phyloP scores from a whole-genome alignment of 37 sponge, comb jelly and placozoan species.

The Oopsacas minuta region DNA sequence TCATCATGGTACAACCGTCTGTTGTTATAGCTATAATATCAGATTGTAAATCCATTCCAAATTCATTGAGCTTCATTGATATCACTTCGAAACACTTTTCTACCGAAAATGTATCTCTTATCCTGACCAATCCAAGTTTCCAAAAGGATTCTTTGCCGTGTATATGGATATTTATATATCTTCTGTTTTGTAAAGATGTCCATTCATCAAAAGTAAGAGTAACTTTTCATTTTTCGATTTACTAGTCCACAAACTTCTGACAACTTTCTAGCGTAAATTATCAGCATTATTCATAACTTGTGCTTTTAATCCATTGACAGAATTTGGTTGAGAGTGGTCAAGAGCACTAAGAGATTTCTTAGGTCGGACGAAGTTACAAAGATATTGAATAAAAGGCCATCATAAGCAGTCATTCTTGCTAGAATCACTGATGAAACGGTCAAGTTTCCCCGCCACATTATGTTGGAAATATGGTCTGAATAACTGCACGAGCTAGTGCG shows the following conservation, averaged over 20 bases:
- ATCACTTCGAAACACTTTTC: background rate
- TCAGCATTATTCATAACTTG: background rate
- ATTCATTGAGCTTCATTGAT: background rate
- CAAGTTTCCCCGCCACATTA: too few species aligned
- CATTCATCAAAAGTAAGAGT: background rate
- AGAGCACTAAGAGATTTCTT: conserved; percentile 2
- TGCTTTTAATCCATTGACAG: background rate
- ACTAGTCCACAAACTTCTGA: background rate
- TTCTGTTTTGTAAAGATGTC: background rate
- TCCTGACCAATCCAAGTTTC: background rate
- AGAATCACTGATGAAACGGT: too few species aligned
- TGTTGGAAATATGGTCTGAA: background rate
- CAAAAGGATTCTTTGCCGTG: background rate
- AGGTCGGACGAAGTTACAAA: background rate
- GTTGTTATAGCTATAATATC: background rate
- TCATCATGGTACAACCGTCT: background rate
- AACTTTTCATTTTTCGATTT: background rate
- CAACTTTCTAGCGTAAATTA: background rate
- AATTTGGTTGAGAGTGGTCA: background rate
- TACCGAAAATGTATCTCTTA: background rate
- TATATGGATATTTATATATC: background rate
- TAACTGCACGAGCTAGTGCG: background rate
- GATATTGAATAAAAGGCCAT: background rate
- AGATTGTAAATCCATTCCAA: background rate
- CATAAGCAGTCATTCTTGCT: conserved; percentile 9